Evolutionary conservation across 2,888 invertebrate genomes (phyloP).

Genomic region (Scrobipalpa atriplicella): DNA sequence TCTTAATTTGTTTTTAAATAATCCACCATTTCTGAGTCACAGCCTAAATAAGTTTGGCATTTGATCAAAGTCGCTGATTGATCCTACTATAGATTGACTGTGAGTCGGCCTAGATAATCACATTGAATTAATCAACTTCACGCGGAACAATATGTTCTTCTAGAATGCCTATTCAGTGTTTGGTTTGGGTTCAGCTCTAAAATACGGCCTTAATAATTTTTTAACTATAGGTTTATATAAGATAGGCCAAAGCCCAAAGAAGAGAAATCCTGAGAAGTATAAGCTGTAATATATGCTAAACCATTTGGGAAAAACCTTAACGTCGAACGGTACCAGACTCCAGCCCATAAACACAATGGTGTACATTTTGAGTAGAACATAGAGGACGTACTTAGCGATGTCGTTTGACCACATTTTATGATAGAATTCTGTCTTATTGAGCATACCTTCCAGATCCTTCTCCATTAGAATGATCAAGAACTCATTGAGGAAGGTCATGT

Average conservation of each 20-base stretch:
- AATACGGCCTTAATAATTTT: slow-evolving; percentile 34
- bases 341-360: slow-evolving; percentile 93
- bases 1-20: too few relatives aligned
- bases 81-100: slow-evolving; percentile 11
- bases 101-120: background rate
- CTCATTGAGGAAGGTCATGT: slow-evolving; percentile 95
- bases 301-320: slow-evolving; percentile 87
- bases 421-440: slow-evolving; percentile 77
- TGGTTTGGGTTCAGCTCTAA: background rate
- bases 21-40: background rate
- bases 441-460: slow-evolving; percentile 85
- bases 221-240: slow-evolving; percentile 75
- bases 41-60: slow-evolving; percentile 4
- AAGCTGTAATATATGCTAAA: slow-evolving; percentile 84
- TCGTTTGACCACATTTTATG: slow-evolving; percentile 67
- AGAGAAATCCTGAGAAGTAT: slow-evolving; percentile 86
- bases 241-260: slow-evolving; percentile 86
- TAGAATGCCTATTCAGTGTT: slow-evolving; percentile 26
- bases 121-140: background rate
- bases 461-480: slow-evolving; percentile 94
- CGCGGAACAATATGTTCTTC: background rate
- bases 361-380: slow-evolving; percentile 86
- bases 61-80: background rate
- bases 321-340: slow-evolving; percentile 88
- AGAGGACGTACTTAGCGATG: slow-evolving; percentile 69